These are phyloP conservation scores for Aquatica leii DNA, from an alignment of 2,888 invertebrate genomes.

Conservation along the genomic window DNA sequence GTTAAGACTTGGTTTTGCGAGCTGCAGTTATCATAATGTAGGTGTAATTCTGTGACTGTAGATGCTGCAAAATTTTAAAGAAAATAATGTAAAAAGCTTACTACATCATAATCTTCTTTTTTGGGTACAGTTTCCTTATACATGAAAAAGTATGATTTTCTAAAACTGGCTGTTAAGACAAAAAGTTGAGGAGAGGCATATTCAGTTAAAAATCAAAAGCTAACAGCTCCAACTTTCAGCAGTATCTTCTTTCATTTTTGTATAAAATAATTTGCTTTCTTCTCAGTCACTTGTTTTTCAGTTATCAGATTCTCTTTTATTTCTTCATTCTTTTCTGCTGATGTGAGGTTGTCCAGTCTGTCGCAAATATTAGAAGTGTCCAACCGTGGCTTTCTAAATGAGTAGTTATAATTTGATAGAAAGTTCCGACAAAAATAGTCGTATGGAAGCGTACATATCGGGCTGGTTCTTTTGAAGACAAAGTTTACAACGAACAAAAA, in stretches of 20 bases:
- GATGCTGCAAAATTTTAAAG: slow-evolving; percentile 24
- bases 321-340: slow-evolving; percentile 7
- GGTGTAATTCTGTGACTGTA: slow-evolving; percentile 15
- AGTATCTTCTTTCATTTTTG: slow-evolving; percentile 10
- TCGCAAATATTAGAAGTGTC: no score
- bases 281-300: neutral
- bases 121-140: no score
- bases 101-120: slow-evolving; percentile 22
- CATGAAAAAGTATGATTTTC: no score
- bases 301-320: neutral
- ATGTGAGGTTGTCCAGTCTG: slow-evolving; percentile 10
- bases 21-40: slow-evolving; percentile 19
- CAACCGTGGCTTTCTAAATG: neutral
- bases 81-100: slow-evolving; percentile 21
- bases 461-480: neutral
- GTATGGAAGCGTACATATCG: neutral
- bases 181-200: slow-evolving; percentile 20
- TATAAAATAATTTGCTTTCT: slow-evolving; percentile 13
- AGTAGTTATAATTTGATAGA: neutral
- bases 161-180: slow-evolving; percentile 17
- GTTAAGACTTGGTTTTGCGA: no score
- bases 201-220: neutral
- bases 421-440: neutral
- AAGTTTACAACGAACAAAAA: neutral
- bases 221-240: neutral